Conservation (phyloP, 2,888 invertebrate species). For the Philhelius pedissequus region DNA sequence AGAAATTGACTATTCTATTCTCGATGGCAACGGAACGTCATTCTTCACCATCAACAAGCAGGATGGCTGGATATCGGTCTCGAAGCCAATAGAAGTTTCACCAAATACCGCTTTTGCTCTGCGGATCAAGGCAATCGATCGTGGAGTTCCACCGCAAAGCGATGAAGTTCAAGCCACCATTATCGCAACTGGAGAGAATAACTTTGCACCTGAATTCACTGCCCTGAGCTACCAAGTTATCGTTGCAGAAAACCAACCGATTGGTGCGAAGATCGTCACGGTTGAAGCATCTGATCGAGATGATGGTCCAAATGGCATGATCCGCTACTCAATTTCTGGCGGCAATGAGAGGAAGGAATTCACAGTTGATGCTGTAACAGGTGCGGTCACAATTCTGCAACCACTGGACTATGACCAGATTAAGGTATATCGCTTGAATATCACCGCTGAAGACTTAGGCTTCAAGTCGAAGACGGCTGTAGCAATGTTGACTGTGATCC, state of each 20-base stretch:
- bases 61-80: conserved; percentile 90
- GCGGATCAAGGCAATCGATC: conserved; percentile 88
- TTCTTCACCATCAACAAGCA: conserved; percentile 86
- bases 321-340: conserved; percentile 90
- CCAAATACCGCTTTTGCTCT: conserved; percentile 84
- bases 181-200: conserved; percentile 92
- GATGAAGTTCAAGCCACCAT: conserved; percentile 87
- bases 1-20: conserved; percentile 88
- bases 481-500: conserved; percentile 89
- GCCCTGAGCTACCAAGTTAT: conserved; percentile 92
- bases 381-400: conserved; percentile 88
- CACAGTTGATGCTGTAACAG: conserved; percentile 86
- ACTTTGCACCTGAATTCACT: conserved; percentile 88
- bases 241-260: conserved; percentile 93
- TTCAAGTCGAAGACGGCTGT: conserved; percentile 88
- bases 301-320: conserved; percentile 92
- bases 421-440: conserved; percentile 90
- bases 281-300: conserved; percentile 92
- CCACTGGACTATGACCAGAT: conserved; percentile 92
- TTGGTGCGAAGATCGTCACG: conserved; percentile 90
- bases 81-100: conserved; percentile 79
- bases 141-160: conserved; percentile 91
- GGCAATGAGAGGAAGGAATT: conserved; percentile 91
- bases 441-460: conserved; percentile 92
- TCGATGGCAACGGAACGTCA: conserved; percentile 87